Percentiles rank a stretch among this genome's conserved stretches.
Conservation (phyloP, 2,113 vertebrate species). For the Thermophis baileyi region DNA sequence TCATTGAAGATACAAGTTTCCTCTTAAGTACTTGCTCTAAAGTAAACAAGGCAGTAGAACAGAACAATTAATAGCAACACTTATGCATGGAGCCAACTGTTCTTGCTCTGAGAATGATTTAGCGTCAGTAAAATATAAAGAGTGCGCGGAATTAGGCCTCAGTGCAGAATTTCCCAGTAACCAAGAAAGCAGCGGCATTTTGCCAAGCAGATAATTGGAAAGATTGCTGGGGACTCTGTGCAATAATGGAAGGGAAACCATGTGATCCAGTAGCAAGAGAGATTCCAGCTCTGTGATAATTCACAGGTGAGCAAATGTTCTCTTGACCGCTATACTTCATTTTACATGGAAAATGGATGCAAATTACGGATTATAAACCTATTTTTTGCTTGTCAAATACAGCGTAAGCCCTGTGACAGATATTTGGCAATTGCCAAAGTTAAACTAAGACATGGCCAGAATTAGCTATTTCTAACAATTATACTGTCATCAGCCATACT, state of each 20-base stretch:
- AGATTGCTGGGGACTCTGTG: slow-evolving; percentile 20
- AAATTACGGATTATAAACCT: background rate
- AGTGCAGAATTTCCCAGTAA: slow-evolving; percentile 17
- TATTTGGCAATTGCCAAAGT: fast-evolving
- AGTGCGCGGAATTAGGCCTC: background rate
- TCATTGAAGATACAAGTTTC: background rate
- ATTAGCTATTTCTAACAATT: background rate
- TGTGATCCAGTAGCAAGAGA: slow-evolving; percentile 1
- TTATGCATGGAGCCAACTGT: background rate
- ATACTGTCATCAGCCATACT: background rate
- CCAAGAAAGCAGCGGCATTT: background rate
- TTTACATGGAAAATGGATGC: background rate
- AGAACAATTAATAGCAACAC: background rate
- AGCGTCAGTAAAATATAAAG: background rate
- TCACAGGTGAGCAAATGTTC: background rate
- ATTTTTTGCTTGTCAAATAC: slow-evolving; percentile 28
- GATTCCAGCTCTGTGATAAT: background rate
- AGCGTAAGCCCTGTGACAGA: background rate
- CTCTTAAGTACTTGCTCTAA: background rate
- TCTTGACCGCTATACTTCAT: background rate
- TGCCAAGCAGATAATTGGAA: slow-evolving; percentile 43
- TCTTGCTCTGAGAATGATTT: background rate
- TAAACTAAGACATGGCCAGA: background rate
- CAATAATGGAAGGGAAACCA: slow-evolving; percentile 14
- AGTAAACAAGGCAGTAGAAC: background rate